Evolutionary conservation across 2,797 vertebrate genomes (phyloP), one percentile per base, ranked within the genome.

Genomic region (Petrocephalus sullivani): DNA sequence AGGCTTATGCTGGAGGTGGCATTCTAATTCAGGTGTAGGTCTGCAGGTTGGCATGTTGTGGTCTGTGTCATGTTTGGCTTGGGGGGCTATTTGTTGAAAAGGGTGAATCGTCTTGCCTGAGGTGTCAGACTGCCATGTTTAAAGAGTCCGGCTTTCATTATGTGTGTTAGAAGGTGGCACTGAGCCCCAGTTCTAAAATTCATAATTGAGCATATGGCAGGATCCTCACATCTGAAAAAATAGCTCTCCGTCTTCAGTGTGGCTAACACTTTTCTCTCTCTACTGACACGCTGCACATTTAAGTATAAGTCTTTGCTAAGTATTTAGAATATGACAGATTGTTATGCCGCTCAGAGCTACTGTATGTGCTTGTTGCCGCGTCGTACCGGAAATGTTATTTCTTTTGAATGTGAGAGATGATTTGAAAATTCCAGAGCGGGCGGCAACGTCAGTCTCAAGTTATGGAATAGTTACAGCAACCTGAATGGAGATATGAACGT

Each of bases 91-190:
- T 7, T 78, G 16, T 78, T 41, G 2, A 41, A 46, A 41, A 78
- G 71, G 16, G 16, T 49, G 41, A 81, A n/a, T 49, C 37, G 46
- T 51, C 51, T 91, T 89, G 88, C 90, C 90, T 90, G 89, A 23
- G 87, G 91, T 90, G 91, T 92, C 61, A 87, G 89, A 90, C 91
- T 87, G 88, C 89, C 90, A 90, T 85, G 90, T 91, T 88, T 89
- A 89, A 91, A 91, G 94, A 92, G 93, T 91, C 90, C 86, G 92
- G 92, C 89, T 90, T 90, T 90, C 92, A 92, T 78, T 78, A n/a
- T 78, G 37, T 41, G 67, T 46, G 71, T 46, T 46, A n/a, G 9
- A 78, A 46, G 37, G 37, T 78, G 71, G 37, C 37, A 81, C 33
- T 1, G 37, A 81, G 75, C 75, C 16, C 16, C 37, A 81, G 41